These are phyloP conservation scores for Trissolcus japonicus DNA, from an alignment of 2,888 invertebrate genomes.

Conservation along the genomic window DNA sequence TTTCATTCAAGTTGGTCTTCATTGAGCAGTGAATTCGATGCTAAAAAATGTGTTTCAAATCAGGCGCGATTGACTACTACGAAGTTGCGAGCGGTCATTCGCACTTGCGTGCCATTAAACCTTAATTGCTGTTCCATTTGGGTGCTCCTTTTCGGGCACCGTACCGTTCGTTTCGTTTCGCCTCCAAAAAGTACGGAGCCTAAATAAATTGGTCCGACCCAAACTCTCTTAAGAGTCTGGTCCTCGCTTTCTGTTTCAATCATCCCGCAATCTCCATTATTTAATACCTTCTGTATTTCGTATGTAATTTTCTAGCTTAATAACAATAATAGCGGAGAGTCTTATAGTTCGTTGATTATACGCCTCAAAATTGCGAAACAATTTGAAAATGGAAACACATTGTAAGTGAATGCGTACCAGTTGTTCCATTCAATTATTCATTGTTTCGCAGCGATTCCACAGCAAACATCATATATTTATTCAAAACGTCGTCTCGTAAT, in stretches of 20 bases:
- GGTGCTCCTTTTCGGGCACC: conserved; percentile 48
- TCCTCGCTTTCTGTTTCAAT: conserved; percentile 52
- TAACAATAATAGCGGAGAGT: conserved; percentile 49
- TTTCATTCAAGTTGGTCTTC: conserved; percentile 49
- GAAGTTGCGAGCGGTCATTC: conserved; percentile 53
- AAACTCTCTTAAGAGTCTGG: conserved; percentile 38
- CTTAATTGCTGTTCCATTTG: conserved; percentile 55
- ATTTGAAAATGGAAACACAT: conserved; percentile 46
- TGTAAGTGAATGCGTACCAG: conserved; percentile 37
- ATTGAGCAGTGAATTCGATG: conserved; percentile 35
- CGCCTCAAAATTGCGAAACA: conserved; percentile 47
- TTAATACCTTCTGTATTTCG: conserved; percentile 44
- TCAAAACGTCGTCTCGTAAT: conserved; percentile 4
- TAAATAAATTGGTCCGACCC: conserved; percentile 43
- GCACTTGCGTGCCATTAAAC: conserved; percentile 58
- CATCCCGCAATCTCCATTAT: conserved; percentile 54
- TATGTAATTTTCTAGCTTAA: conserved; percentile 53
- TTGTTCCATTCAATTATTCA: conserved; percentile 43
- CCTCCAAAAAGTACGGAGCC: conserved; percentile 46
- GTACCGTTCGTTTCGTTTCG: conserved; percentile 50
- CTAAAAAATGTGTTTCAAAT: conserved; percentile 53
- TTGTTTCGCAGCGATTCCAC: conserved; percentile 14
- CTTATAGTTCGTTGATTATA: conserved; percentile 49
- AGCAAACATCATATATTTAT: conserved; percentile 10
- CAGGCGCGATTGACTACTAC: conserved; percentile 45